Conservation (phyloP, 2,888 invertebrate species). For the Phalangium opilio region DNA sequence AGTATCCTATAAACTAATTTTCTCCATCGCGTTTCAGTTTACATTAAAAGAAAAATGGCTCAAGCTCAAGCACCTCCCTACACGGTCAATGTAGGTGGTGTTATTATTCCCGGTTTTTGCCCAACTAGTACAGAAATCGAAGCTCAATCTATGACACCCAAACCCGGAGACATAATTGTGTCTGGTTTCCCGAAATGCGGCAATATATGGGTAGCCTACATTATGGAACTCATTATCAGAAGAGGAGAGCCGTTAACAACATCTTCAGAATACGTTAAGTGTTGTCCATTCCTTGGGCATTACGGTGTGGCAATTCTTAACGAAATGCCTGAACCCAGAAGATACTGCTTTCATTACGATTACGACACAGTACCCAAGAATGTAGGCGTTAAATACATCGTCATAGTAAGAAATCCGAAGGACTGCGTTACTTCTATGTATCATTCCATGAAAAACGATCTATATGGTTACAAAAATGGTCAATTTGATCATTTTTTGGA, state of each 20-base stretch:
- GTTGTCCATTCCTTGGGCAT: conserved; percentile 13
- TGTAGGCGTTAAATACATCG: conserved; percentile 25
- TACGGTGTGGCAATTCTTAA: conserved; percentile 1
- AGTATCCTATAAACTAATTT: no score
- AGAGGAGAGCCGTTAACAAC: conserved; percentile 10
- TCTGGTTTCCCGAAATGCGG: no score
- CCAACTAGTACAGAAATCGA: no score
- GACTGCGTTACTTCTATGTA: conserved; percentile 34
- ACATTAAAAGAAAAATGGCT: no score
- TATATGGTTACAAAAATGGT: background rate
- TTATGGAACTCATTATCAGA: conserved; percentile 13
- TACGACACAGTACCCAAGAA: no score
- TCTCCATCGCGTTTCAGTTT: no score
- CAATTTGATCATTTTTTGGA: conserved; percentile 29
- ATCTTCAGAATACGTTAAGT: conserved; percentile 9
- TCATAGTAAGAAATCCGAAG: conserved; percentile 34
- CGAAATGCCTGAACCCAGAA: conserved; percentile 7
- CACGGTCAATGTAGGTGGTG: no score
- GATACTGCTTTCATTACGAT: conserved; percentile 12
- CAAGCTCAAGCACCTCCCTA: no score
- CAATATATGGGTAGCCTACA: conserved; percentile 15
- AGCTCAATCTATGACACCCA: no score
- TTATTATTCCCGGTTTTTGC: no score
- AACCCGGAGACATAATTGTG: conserved; percentile 8
- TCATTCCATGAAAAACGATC: conserved; percentile 23